These are phyloP conservation scores for Nymphalis c-album DNA, from an alignment of 2,888 invertebrate genomes.

Conservation along the genomic window DNA sequence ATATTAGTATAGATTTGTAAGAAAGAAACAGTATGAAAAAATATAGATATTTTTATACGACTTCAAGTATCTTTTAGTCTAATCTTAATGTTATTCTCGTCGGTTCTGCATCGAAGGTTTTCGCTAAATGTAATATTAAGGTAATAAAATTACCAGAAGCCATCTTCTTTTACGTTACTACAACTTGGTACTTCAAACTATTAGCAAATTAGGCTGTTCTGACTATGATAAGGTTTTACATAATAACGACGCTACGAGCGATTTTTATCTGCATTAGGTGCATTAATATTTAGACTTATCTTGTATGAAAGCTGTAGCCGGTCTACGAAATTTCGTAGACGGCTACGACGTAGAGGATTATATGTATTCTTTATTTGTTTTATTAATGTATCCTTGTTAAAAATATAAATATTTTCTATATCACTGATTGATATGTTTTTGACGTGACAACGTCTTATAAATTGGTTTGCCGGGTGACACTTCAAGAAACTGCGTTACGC, in stretches of 20 bases:
- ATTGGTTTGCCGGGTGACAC: no score
- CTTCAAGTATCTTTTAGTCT: background rate
- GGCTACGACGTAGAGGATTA: conserved; percentile 18
- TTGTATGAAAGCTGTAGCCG: conserved; percentile 14
- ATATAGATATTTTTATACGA: background rate
- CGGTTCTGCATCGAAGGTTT: conserved; percentile 11
- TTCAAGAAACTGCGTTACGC: no score
- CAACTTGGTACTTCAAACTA: conserved; percentile 32
- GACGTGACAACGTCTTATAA: no score
- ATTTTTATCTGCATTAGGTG: conserved; percentile 11
- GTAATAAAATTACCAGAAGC: conserved; percentile 33
- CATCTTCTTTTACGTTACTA: conserved; percentile 32
- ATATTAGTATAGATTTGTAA: no score
- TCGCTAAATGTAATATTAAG: conserved; percentile 15
- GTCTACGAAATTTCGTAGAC: conserved; percentile 54
- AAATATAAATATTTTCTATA: no score
- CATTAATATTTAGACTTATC: conserved; percentile 7
- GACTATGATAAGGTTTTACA: conserved; percentile 36
- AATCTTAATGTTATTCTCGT: background rate
- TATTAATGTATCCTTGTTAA: no score
- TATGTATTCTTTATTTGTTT: no score
- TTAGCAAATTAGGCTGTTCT: conserved; percentile 31
- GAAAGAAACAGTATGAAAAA: no score
- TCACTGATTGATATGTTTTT: no score
- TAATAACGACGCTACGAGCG: conserved; percentile 14